Evolutionary conservation across 2,888 invertebrate genomes (phyloP).

Genomic region (Argyra leucocephala): DNA sequence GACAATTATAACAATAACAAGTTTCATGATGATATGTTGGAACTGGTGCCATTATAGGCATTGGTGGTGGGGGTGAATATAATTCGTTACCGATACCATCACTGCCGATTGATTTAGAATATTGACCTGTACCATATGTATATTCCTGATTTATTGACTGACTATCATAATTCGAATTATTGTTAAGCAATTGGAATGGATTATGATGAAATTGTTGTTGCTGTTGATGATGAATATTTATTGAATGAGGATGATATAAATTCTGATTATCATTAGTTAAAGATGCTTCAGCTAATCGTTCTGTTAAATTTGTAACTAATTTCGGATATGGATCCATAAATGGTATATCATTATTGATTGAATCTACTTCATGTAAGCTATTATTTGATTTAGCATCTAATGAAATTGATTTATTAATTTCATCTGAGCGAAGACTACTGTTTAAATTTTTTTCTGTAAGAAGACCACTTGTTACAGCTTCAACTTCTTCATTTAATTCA

Average conservation of each 20-base stretch:
- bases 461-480: constrained; percentile 28
- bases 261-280: constrained; percentile 28
- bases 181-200: not conserved
- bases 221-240: constrained; percentile 20
- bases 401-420: constrained; percentile 31
- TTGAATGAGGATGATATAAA: constrained; percentile 24
- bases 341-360: constrained; percentile 36
- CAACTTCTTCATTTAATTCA: constrained; percentile 33
- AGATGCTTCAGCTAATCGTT: constrained; percentile 39
- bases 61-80: constrained; percentile 26
- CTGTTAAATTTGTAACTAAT: constrained; percentile 38
- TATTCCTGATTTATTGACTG: constrained; percentile 22
- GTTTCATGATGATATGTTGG: constrained; percentile 38
- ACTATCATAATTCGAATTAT: constrained; percentile 18
- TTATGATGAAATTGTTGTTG: not conserved
- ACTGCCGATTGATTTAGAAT: constrained; percentile 18
- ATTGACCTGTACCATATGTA: constrained; percentile 19
- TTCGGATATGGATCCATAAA: constrained; percentile 44
- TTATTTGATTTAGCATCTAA: constrained; percentile 39
- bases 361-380: constrained; percentile 40
- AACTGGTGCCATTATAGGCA: constrained; percentile 28
- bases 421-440: constrained; percentile 11
- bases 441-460: constrained; percentile 18
- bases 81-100: constrained; percentile 18
- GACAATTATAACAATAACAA: constrained; percentile 42